Evolutionary conservation across 92 coral and sea anemone species (phyloP), one percentile per base, ranked within the genome.

Genomic region (Anthopleura xanthogrammica): DNA sequence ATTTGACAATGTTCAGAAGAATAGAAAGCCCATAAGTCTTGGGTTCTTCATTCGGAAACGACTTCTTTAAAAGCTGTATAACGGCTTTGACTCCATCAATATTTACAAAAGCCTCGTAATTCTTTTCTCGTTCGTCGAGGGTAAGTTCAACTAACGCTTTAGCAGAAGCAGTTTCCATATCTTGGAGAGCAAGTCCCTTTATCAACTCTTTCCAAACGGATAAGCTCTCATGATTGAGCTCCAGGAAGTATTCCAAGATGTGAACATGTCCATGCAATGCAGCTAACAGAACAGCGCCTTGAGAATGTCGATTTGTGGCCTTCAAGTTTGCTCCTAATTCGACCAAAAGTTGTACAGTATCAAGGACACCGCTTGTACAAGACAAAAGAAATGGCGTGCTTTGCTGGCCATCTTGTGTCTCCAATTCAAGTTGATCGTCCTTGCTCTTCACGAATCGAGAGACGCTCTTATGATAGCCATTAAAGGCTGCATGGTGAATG

Each of bases 401-500:
- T 52, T 88, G 94, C 39, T 90, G 85, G 23, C 97, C 98, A 77
- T 97, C 98, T 86, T 89, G 90, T 2, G 99, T 97, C 70, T 94
- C 91, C 2, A 97, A 90, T 22, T 97, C 98, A 23, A 97, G 81
- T 79, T 97, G 99, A 68, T 94, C 99, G 16, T 91, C 98, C 71
- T 91, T 91, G 42, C 91, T 82, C 77, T 93, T 90, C 0, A 97
- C 89, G 80, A 97, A 94, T 36, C 99, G 93, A 41, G 92, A 86
- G 9, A 97, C 95, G 66, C 99, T 97, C 79, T 97, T 97, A 81
- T 94, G 92, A 58, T 97, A 97, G 48, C 99, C 99, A 76, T 86
- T 94, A n/a, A 56, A 92, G 3, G 99, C 98, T 7, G 99, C 99
- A 70, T 97, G 99, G 83, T 97, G 99, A 60, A 97, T 84, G 83